Base-by-base conservation (phyloP, 92 coral and sea anemone genomes). In the Blastomussa wellsi region DNA sequence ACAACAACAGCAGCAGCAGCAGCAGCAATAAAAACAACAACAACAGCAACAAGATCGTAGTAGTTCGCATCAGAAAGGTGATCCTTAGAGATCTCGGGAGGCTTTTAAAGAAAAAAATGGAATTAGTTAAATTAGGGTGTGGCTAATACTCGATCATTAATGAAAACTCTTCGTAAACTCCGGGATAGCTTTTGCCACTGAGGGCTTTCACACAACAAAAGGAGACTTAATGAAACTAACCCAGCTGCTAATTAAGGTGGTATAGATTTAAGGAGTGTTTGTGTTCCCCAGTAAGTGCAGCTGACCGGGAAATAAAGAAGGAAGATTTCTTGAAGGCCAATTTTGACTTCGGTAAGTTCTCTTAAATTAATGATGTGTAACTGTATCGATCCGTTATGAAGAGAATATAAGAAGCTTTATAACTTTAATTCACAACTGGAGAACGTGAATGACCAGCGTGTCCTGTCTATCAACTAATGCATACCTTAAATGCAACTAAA, bases 261-360 rank as follows among this genome's bases (percentile, higher is more conserved):
- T 26, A 26, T 41, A 38, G 24, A 9, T 12, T 39, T 3, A 72
- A 24, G 1, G 32, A 37, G 15, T 2, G 10, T 72, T 19, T 24
- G 48, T 31, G 38, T 69, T 69, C 11, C 26, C 14, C 14, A n/a
- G n/a, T 76, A 10, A 24, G 20, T 26, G 71, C 73, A 42, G 72
- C 52, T 19, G 20, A 31, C 36, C 24, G 44, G 26, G 11, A 38
- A 32, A 24, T 80, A 37, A 66, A 20, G 64, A 47, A 80, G 19
- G 47, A 33, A 32, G 84, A 80, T 80, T 66, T 80, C 84, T 29
- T 79, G 29, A 66, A 79, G 59, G 76, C 59, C 20, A 66, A 80
- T 5, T 80, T 80, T 80, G 66, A 80, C 65, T 80, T 66, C 22
- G 84, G 84, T 80, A 67, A 29, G 84, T 17, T 2, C 42, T 47